Evolutionary conservation across 2,113 vertebrate species (phyloP).

Genomic region (Notarius lentiginosus): DNA sequence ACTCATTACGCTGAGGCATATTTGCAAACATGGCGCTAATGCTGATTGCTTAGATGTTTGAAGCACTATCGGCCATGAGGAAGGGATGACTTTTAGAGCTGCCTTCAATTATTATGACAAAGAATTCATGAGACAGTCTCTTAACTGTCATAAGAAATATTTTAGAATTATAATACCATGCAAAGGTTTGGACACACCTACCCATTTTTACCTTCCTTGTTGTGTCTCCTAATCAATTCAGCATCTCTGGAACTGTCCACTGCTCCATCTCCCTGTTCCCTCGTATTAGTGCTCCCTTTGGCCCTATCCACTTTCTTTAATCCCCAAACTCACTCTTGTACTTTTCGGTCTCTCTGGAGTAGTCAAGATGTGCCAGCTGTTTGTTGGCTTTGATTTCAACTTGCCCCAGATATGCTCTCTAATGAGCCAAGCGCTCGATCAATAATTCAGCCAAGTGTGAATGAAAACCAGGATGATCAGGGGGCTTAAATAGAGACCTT

Average conservation of each 20-base stretch:
- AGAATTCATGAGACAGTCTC: not conserved
- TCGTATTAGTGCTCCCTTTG: constrained; percentile 9
- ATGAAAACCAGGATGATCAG: constrained; percentile 70
- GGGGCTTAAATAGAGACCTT: constrained; percentile 59
- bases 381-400: constrained; percentile 77
- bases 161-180: not conserved
- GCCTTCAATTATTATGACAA: not conserved
- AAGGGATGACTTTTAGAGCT: not conserved
- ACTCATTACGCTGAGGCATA: constrained; percentile 41
- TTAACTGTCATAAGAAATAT: not conserved
- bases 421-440: constrained; percentile 82
- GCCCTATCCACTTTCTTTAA: not conserved
- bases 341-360: constrained; percentile 49
- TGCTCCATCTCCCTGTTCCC: not conserved
- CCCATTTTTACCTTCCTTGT: not conserved
- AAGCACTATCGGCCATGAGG: not conserved
- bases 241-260: constrained; percentile 15
- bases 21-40: constrained; percentile 53
- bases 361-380: constrained; percentile 72
- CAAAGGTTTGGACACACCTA: not conserved
- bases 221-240: constrained; percentile 39
- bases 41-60: constrained; percentile 41
- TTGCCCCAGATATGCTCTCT: constrained; percentile 77
- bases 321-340: not conserved
- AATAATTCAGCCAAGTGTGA: constrained; percentile 81